Base-by-base conservation (phyloP, 2,797 vertebrate genomes). In the Hirundo rustica region DNA sequence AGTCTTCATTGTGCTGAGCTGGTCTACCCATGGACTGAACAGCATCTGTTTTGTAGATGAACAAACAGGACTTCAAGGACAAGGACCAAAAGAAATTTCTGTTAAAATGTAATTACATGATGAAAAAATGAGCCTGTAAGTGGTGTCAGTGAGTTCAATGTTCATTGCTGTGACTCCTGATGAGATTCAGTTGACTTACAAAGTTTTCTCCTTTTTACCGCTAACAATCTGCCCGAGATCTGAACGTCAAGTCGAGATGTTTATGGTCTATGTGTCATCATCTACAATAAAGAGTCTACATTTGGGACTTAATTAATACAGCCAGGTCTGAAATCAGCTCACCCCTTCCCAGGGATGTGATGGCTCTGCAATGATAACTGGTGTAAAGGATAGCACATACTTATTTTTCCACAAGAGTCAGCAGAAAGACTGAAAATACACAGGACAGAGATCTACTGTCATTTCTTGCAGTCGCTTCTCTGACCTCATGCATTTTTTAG, bases 231-330 rank as follows among this genome's bases (percentile, higher is more conserved):
- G 42, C 95, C 94, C 79, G 87, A 97, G 87, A 96, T 88, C 67
- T 90, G 94, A 96, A 85, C 94, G 95, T 70, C 92, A 94, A 77
- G 85, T 92, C 96, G 87, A 93, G 61, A 70, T 95, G 91, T 94
- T 95, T 96, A 93, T 88, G 88, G 95, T 90, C 94, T 54, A 32
- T 61, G 88, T 30, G 8, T 94, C 96, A 97, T 95, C 89, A 85
- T 77, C 89, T 93, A 91, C 94, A 97, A 96, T 94, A 89, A 93
- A 92, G 92, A 95, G 71, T 78, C 97, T 91, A 64, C 83, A 38
- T 95, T 93, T 92, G 93, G 96, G 95, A 97, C 95, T 96, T 96
- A 88, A 96, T 96, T 97, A 97, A 97, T 96, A 96, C 68, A 94
- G 87, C 89, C 94, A 90, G 92, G 95, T 97, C 96, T 89, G 95